phyloP scores from a whole-genome alignment of 2,113 vertebrate genomes.

The Alexandromys fortis region DNA sequence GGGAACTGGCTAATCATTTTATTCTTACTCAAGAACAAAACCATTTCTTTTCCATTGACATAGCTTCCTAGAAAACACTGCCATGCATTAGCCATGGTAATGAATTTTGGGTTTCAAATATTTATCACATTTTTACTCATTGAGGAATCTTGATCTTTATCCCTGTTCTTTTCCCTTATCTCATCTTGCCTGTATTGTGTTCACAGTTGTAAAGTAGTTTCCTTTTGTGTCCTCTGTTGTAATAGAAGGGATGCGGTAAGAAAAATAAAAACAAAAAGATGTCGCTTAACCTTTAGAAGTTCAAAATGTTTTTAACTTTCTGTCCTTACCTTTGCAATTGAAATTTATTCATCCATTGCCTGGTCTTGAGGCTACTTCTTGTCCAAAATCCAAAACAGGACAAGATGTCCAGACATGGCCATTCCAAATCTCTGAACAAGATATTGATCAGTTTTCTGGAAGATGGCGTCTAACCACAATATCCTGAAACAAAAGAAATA shows the following conservation, averaged over 20 bases:
- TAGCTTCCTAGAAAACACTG: not conserved
- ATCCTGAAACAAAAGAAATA: not conserved
- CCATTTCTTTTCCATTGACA: not conserved
- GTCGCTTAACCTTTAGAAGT: not conserved
- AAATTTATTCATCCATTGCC: not conserved
- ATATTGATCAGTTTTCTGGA: not conserved
- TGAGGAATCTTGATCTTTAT: not conserved
- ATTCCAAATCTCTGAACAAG: not conserved
- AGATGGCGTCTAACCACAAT: not conserved
- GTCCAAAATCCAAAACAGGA: not conserved
- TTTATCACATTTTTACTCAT: not conserved
- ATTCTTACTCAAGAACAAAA: not conserved
- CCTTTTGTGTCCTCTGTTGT: not conserved
- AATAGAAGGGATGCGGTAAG: not conserved
- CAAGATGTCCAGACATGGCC: not conserved
- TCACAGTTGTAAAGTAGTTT: not conserved
- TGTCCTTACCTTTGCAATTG: not conserved
- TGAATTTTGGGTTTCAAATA: not conserved
- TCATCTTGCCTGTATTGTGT: not conserved
- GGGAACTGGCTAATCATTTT: not conserved
- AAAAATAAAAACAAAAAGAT: not conserved
- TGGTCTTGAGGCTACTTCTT: fast-evolving
- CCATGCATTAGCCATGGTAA: not conserved
- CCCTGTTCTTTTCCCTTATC: not conserved
- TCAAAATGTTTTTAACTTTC: not conserved